Evolutionary conservation across 2,888 invertebrate species (phyloP).

Genomic region (Parnassius orleans): DNA sequence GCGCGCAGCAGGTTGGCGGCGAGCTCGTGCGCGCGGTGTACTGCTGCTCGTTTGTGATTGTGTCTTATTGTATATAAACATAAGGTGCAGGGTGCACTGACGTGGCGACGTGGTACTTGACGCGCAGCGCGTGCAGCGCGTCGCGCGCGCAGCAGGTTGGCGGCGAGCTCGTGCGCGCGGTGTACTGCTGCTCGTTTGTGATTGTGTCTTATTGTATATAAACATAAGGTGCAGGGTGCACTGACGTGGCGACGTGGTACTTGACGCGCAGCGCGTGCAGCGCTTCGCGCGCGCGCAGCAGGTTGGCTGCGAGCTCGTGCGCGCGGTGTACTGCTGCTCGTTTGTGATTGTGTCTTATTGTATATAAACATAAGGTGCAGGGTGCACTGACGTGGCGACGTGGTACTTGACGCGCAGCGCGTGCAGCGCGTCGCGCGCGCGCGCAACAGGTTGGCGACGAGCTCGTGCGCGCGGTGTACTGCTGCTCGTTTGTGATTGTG

Average conservation of each 20-base stretch:
- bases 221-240: constrained; percentile 33
- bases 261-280: constrained; percentile 88
- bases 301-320: constrained; percentile 85
- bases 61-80: too few relatives aligned
- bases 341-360: too few relatives aligned
- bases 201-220: too few relatives aligned
- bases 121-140: constrained; percentile 86
- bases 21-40: constrained; percentile 84
- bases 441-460: constrained; percentile 84
- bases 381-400: constrained; percentile 85
- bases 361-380: not conserved
- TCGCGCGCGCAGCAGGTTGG: constrained; percentile 85
- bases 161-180: constrained; percentile 84
- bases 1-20: constrained; percentile 86
- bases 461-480: constrained; percentile 85
- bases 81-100: constrained; percentile 60
- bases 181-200: too few relatives aligned
- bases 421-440: constrained; percentile 85
- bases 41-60: constrained; percentile 33
- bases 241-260: constrained; percentile 89
- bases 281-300: constrained; percentile 84
- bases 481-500: constrained; percentile 28
- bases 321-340: not conserved
- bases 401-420: constrained; percentile 88
- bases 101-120: constrained; percentile 90